Conservation (phyloP, 2,797 vertebrate species). For the Acanthurus tractus region DNA sequence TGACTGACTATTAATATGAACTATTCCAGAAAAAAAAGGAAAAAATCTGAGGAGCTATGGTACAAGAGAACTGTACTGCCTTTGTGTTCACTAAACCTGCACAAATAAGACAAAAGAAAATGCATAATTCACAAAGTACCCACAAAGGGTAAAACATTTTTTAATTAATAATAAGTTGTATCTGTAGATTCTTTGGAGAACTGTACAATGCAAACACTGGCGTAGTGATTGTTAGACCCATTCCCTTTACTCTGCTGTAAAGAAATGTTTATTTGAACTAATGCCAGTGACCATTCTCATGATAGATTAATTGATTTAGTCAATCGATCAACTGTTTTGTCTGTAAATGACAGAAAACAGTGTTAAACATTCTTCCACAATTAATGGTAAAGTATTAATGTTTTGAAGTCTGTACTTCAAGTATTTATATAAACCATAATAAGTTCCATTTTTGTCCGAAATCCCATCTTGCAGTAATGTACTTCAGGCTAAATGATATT, state of each 20-base stretch:
- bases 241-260: background rate
- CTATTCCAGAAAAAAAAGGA: background rate
- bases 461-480: background rate
- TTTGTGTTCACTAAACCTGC: too few species aligned
- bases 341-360: background rate
- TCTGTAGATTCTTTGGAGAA: too few species aligned
- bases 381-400: background rate
- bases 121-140: too few species aligned
- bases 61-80: too few species aligned
- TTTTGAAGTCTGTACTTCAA: conserved; percentile 9
- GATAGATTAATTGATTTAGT: background rate
- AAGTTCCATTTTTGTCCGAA: background rate
- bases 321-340: background rate
- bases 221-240: background rate
- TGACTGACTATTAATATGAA: background rate
- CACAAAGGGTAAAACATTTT: too few species aligned
- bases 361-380: background rate
- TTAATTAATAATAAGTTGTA: too few species aligned
- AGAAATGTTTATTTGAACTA: background rate
- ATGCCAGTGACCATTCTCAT: background rate
- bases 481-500: conserved; percentile 1
- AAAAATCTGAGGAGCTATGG: too few species aligned
- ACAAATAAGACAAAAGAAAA: too few species aligned
- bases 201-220: too few species aligned
- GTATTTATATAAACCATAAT: background rate